phyloP scores from a whole-genome alignment of 2,888 invertebrate genomes.

The Xanthia togata region DNA sequence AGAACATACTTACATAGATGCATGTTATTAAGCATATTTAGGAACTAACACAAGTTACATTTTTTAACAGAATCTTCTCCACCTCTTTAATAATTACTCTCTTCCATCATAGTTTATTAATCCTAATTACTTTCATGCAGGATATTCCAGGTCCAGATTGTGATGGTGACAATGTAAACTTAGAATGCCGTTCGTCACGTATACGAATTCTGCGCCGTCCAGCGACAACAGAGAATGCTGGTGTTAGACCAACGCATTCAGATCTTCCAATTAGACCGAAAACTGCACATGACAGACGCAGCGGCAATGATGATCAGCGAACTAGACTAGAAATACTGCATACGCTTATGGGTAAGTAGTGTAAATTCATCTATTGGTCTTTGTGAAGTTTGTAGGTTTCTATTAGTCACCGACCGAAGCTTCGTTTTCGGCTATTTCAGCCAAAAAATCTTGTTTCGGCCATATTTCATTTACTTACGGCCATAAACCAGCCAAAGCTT shows the following conservation, averaged over 20 bases:
- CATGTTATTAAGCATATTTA: neutral
- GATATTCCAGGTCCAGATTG: conserved; percentile 37
- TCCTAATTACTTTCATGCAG: conserved; percentile 20
- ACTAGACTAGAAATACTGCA: conserved; percentile 83
- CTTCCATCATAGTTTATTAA: neutral
- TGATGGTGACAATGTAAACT: conserved; percentile 27
- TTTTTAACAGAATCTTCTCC: neutral
- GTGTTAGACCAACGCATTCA: conserved; percentile 74
- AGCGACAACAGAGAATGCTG: conserved; percentile 83
- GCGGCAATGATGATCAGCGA: conserved; percentile 66
- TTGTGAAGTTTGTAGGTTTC: neutral
- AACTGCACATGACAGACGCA: conserved; percentile 77
- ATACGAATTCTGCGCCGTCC: conserved; percentile 74
- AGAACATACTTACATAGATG: neutral
- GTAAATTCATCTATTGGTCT: neutral
- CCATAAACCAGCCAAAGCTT: no score
- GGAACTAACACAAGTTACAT: neutral
- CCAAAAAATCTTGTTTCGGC: no score
- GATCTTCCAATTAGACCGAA: conserved; percentile 76
- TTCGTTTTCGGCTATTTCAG: no score
- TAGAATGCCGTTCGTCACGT: conserved; percentile 1
- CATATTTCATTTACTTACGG: no score
- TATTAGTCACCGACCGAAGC: no score
- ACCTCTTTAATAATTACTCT: neutral
- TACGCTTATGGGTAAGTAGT: conserved; percentile 82